Base-by-base conservation (phyloP, 2,888 invertebrate species). In the Cephus pygmeus region DNA sequence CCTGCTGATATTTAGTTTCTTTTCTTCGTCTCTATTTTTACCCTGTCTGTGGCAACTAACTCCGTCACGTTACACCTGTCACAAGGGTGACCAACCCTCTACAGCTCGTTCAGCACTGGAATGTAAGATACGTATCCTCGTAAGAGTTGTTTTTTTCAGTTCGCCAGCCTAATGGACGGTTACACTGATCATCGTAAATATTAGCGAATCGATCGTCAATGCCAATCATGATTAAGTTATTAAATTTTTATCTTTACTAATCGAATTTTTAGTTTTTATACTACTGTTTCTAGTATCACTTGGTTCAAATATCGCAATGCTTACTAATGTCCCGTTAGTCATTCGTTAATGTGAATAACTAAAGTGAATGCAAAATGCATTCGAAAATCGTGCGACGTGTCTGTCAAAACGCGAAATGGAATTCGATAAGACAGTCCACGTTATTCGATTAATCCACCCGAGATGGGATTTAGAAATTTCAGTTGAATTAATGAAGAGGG, bases 401-500 rank as follows among this genome's bases (percentile, higher is more conserved):
- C 56, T 56, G 56, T 56, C 9, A 15, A 56, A 56, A 56, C 9
- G 9, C 56, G 23, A 56, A 56, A 56, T 56, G 23, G 56, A 56
- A 56, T 56, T 56, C 9, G 56, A 56, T 56, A 56, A 56, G 56
- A 23, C 23, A 56, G 9, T 6, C 9, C 56, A 9, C 23, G 9
- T 56, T 56, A 56, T 56, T 56, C 23, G 56, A 56, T 56, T 23
- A 56, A 56, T 56, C 23, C 23, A 56, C 23, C 2, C 56, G 56
- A 56, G 56, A 56, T 23, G 9, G 56, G 9, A 23, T 23, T 9
- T 56, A 56, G 56, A 56, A 56, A 56, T 56, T 56, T 56, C 23
- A 56, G 77, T 81, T 89, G 87, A 90, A 90, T 90, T 85, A 89
- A 85, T 89, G 87, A 90, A 86, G 86, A 87, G 85, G 23, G 56